Base-by-base conservation (phyloP, 1,140 invertebrate genomes). In the Thalassaphorura encarpata region DNA sequence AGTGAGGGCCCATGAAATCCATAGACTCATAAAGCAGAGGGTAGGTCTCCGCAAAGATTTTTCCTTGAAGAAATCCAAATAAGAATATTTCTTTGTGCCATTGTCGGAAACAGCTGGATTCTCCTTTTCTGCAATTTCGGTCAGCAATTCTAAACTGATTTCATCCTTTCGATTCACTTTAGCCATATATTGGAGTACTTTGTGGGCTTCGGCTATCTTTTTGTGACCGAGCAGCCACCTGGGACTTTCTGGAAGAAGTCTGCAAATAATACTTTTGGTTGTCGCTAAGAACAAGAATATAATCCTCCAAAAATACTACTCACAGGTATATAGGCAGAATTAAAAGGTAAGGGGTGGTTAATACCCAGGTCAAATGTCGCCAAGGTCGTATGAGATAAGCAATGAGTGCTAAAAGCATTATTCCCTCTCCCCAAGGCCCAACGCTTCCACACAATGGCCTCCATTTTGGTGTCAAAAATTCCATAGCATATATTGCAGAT, bases 231-330 rank as follows among this genome's bases (percentile, higher is more conserved):
- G 36, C 2, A 61, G 52, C 52, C 53, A 64, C 29, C 63, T n/a
- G 2, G 60, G 59, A 33, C 63, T 64, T 31, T 64, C 63, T 21
- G 59, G 63, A 13, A 64, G 15, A 16, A 61, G 45, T 24, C 58
- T 64, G 47, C n/a, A 36, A 36, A 36, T 11, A n/a, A n/a, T n/a
- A n/a, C n/a, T n/a, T n/a, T n/a, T n/a, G n/a, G n/a, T n/a, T n/a
- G n/a, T n/a, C n/a, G n/a, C n/a, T n/a, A n/a, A n/a, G n/a, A n/a
- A n/a, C n/a, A n/a, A n/a, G n/a, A n/a, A n/a, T n/a, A n/a, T n/a
- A 11, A 11, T n/a, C 33, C 11, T 11, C n/a, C 11, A 36, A 36
- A 11, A 36, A 36, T 11, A 36, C n/a, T 28, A 36, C 13, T 54
- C 27, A 59, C 57, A 43, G 52, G 42, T 13, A 53, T 29, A 59